Percentiles rank a stretch among this genome's conserved stretches.
phyloP scores from a whole-genome alignment of 2,888 invertebrate genomes.

The Sabatieria punctata region DNA sequence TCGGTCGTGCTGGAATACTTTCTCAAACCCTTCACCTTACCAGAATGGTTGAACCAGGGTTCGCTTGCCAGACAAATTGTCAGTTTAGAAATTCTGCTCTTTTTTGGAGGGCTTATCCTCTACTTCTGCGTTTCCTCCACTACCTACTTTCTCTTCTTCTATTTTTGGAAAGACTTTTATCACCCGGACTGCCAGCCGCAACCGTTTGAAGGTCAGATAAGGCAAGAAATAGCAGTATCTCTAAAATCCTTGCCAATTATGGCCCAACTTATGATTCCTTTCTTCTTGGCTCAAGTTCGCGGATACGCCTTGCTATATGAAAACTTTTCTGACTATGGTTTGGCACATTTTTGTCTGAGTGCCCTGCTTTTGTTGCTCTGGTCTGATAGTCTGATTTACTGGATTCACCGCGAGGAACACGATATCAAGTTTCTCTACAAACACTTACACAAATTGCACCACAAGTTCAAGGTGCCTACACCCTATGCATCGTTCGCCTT shows the following conservation, averaged over 20 bases:
- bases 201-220: conserved; percentile 30
- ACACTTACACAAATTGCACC: conserved; percentile 37
- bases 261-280: conserved; percentile 27
- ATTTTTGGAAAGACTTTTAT: background rate
- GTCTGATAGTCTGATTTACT: conserved; percentile 38
- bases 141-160: conserved; percentile 4
- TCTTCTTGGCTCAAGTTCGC: conserved; percentile 32
- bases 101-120: too few species aligned
- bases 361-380: conserved; percentile 34
- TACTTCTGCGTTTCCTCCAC: background rate
- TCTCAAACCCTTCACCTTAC: too few species aligned
- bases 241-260: conserved; percentile 31
- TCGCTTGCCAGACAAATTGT: too few species aligned
- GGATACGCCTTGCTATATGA: conserved; percentile 33
- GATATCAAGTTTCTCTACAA: conserved; percentile 31
- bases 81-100: too few species aligned
- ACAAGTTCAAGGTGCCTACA: conserved; percentile 35
- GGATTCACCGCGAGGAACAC: conserved; percentile 38
- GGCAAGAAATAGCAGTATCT: conserved; percentile 30
- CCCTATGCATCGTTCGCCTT: conserved; percentile 40
- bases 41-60: too few species aligned
- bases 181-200: background rate
- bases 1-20: too few species aligned
- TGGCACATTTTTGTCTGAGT: background rate
- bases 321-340: conserved; percentile 23